Base-by-base conservation (phyloP, 2,113 vertebrate species). In the Shinisaurus crocodilurus region DNA sequence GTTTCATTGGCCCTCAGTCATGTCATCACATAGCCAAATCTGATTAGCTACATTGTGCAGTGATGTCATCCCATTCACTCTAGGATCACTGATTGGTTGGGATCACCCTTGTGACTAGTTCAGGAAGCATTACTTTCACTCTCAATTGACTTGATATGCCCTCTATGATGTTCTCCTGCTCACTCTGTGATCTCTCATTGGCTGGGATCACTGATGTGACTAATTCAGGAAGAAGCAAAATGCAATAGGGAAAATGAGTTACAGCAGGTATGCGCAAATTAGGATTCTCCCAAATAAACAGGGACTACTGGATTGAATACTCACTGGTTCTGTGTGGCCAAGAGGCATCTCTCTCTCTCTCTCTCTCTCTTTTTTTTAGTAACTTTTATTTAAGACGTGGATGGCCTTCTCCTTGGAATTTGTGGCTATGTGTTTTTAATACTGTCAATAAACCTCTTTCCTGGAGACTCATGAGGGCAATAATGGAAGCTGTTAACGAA, bases 381-480 rank as follows among this genome's bases (percentile, higher is more conserved):
- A 54, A 85, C 34, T 69, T 90, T 70, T 80, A 85, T 84, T 91
- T 90, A 94, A 96, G 93, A 92, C 80, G 82, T 86, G 86, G 91
- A 92, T 75, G 74, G 85, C 84, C 80, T 75, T 57, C 89, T 96
- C 94, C 96, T 94, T 96, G 95, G 97, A 96, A 94, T 97, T 95
- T 96, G 96, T 95, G 95, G 96, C 95, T 95, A 96, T 96, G 95
- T 96, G 96, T 97, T 97, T 98, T 97, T 97, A 98, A 98, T 96
- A 97, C 97, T 96, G 96, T 97, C 98, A 97, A 97, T 98, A 98
- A 98, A 98, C 95, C 88, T 94, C 97, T 80, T 97, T 97, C 96
- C 97, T 97, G 92, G 92, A 93, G 96, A 97, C 96, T 96, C 95
- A 93, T 95, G 97, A 96, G 97, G 94, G 96, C 95, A 96, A 96